These are phyloP conservation scores for Columba janthina DNA, from an alignment of 2,113 vertebrate genomes.

Conservation along the genomic window DNA sequence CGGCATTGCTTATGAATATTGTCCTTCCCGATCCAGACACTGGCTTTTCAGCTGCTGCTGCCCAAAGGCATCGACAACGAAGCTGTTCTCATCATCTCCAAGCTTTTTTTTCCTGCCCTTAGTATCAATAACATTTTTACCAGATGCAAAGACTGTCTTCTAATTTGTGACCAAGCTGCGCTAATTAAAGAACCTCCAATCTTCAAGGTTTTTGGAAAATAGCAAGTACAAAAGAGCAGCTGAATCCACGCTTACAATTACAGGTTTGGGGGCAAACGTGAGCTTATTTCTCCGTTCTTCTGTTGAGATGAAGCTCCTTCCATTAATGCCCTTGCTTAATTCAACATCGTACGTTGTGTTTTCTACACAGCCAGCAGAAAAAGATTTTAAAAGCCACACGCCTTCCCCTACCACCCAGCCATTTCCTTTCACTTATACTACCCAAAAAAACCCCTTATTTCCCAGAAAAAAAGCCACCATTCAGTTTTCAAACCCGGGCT, in stretches of 20 bases:
- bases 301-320: neutral
- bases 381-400: neutral
- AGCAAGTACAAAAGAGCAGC: neutral
- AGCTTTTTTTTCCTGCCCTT: neutral
- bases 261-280: neutral
- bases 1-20: neutral
- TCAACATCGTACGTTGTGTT: fast-evolving
- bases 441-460: neutral
- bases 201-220: neutral
- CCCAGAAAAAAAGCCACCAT: neutral
- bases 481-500: neutral
- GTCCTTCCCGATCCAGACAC: neutral
- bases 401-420: neutral
- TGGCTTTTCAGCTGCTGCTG: constrained; percentile 3
- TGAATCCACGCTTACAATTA: neutral
- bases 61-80: constrained; percentile 26
- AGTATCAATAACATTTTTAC: neutral
- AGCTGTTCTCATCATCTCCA: constrained; percentile 6
- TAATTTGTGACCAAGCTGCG: neutral
- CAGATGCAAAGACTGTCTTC: neutral
- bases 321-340: neutral
- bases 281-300: neutral
- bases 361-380: neutral
- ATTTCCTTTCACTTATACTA: neutral
- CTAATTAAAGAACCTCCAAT: neutral